Evolutionary conservation across 2,113 vertebrate species (phyloP).

Genomic region (Empidonax alnorum): DNA sequence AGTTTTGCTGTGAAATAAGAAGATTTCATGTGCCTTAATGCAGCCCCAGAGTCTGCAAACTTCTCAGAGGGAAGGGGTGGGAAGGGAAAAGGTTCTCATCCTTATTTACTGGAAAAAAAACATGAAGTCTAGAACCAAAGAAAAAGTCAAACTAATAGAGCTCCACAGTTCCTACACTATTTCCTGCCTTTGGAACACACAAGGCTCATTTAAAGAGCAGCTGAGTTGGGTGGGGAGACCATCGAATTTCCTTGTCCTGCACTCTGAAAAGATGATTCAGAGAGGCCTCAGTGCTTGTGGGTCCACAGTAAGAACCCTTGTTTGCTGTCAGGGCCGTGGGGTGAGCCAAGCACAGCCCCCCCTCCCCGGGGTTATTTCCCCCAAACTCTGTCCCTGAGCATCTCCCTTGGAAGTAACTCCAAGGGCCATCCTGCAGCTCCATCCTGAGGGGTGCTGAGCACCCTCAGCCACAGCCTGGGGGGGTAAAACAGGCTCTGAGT

Average conservation of each 20-base stretch:
- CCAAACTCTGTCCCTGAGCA: rapidly evolving
- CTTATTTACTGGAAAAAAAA: not conserved
- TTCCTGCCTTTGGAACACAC: not conserved
- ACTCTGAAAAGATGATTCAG: not conserved
- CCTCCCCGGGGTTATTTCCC: not conserved
- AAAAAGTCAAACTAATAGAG: not conserved
- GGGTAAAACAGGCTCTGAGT: not conserved
- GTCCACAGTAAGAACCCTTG: not conserved
- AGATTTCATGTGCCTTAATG: not conserved
- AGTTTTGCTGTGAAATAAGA: not conserved
- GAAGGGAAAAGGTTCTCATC: not conserved
- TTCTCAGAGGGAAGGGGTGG: not conserved
- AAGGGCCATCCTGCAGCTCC: not conserved
- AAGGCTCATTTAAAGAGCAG: not conserved
- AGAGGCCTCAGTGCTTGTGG: not conserved
- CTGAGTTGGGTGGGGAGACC: not conserved
- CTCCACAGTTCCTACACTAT: not conserved
- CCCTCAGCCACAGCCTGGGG: not conserved
- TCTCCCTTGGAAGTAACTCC: not conserved
- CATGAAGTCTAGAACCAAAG: not conserved
- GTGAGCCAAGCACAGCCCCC: not conserved
- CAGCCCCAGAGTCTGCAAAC: not conserved
- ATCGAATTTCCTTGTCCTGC: not conserved
- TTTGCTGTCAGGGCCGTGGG: not conserved
- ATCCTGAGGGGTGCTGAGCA: not conserved